Evolutionary conservation across 2,113 vertebrate genomes (phyloP).

Genomic region (Apteryx mantelli): DNA sequence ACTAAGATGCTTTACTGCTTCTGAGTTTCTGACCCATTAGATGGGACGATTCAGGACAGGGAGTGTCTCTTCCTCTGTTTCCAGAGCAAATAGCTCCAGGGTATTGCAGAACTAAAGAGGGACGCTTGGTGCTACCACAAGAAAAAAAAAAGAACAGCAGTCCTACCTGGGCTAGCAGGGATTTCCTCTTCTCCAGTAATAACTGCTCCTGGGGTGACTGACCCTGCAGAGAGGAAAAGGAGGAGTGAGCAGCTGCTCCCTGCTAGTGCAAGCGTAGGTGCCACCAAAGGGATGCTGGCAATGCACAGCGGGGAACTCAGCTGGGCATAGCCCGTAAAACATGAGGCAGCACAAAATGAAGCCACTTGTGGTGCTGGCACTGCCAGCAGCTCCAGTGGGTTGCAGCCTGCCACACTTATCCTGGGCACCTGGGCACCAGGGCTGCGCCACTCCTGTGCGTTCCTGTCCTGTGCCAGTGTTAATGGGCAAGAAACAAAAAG

Average conservation of each 20-base stretch:
- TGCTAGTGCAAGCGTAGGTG: neutral
- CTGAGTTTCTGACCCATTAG: neutral
- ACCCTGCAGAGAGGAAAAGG: neutral
- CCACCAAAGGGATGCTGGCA: neutral
- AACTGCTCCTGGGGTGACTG: neutral
- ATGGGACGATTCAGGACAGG: neutral
- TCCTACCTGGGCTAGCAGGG: neutral
- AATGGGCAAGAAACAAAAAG: neutral
- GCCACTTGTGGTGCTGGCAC: neutral
- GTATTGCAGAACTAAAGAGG: neutral
- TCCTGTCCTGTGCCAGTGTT: neutral
- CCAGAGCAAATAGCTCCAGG: neutral
- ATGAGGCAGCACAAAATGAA: neutral
- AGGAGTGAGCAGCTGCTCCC: neutral
- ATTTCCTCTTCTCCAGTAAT: neutral
- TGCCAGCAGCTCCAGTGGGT: neutral
- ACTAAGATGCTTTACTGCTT: neutral
- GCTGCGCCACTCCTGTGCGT: accelerated
- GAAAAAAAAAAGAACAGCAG: neutral
- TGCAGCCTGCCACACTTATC: neutral
- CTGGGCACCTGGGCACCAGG: neutral
- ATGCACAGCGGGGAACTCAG: too few relatives aligned
- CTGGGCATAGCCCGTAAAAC: neutral
- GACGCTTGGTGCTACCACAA: neutral
- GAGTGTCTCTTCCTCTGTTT: neutral